Conservation (phyloP, 2,113 vertebrate genomes). For the Beaufortia kweichowensis region DNA sequence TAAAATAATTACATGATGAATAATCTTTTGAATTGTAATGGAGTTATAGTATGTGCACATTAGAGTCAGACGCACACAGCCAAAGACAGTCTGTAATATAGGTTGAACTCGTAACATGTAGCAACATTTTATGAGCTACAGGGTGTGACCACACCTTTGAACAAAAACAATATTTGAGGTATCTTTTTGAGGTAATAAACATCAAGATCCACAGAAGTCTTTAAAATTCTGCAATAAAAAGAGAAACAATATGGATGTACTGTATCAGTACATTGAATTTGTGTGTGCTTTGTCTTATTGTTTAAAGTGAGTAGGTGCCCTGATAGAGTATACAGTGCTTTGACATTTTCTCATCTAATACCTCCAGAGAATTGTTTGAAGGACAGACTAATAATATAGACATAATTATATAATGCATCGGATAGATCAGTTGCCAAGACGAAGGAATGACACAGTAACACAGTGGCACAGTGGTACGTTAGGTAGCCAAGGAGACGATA, state of each 20-base stretch:
- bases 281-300: conserved; percentile 7
- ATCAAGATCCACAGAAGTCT: not conserved
- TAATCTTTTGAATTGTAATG: not conserved
- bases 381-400: conserved; percentile 66
- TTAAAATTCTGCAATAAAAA: not conserved
- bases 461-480: not conserved
- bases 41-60: not conserved
- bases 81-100: not conserved
- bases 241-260: too few relatives aligned
- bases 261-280: conserved; percentile 9
- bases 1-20: not conserved
- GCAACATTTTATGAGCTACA: conserved; percentile 7
- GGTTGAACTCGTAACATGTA: not conserved
- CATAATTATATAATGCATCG: conserved; percentile 52
- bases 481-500: not conserved
- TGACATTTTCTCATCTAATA: conserved; percentile 33
- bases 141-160: conserved; percentile 19
- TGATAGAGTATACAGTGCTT: conserved; percentile 43
- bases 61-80: not conserved
- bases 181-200: not conserved
- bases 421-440: conserved; percentile 54
- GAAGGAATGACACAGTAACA: conserved; percentile 20
- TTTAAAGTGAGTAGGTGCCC: not conserved
- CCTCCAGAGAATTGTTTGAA: conserved; percentile 55
- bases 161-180: not conserved